Evolutionary conservation across 1,140 invertebrate genomes (phyloP), one percentile per base, ranked within the genome.

Genomic region (Ostrea denselamellosa): DNA sequence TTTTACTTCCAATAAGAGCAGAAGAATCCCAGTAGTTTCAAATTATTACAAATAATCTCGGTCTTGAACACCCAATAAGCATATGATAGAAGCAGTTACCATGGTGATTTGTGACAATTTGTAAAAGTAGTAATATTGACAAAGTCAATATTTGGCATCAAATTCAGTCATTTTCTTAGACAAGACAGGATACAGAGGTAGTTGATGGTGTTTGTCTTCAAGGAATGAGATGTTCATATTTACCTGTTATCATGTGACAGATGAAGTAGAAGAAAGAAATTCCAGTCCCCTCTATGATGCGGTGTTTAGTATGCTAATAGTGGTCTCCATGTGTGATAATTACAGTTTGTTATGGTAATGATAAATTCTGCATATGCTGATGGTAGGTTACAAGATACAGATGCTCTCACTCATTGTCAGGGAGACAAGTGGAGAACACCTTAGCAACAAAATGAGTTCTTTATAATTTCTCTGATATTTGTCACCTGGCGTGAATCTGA

Each of bases 271-370:
- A 62, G 54, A 56, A 44, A 8, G 68, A 17, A 77, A 77, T 77
- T 77, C 9, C 68, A 28, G 22, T 8, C 12, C 68, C 28, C 68
- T 14, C 0, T 0, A 10, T 77, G 68, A 14, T 25, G 28, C 22
- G 12, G 25, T 77, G 68, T 34, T 77, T 77, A 77, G 68, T 77
- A 77, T 77, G 68, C 28, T 77, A 77, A 77, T 77, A 77, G 4
- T 3, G 14, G 68, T 17, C 25, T 77, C 68, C 68, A 34, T 4
- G 25, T 77, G 68, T 77, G 68, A 77, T 77, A 77, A 77, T 77
- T 77, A 77, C 68, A 77, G 68, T 28, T 77, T 77, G 28, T 25
- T 77, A 77, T 25, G 8, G 28, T 77, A 77, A 77, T 77, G 68
- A 77, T 77, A 17, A 62, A 77, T 77, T 12, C 22, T 77, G 68